These are phyloP conservation scores for Tragelaphus scriptus DNA, from an alignment of 2,113 vertebrate species.

Conservation along the genomic window DNA sequence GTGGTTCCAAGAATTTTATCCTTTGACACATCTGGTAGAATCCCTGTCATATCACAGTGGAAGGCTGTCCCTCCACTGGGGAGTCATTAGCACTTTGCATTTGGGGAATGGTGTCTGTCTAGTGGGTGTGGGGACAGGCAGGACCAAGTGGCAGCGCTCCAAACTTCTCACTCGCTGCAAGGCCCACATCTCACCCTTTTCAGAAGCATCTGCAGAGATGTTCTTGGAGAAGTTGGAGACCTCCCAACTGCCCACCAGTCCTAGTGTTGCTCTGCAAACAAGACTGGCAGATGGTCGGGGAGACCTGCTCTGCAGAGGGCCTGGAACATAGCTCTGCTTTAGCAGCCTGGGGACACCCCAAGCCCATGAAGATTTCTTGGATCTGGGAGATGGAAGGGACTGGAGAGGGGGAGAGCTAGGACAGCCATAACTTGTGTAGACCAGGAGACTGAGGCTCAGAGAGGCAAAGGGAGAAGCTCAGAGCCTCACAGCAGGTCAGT, in stretches of 20 bases:
- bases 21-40: not conserved
- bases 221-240: constrained; percentile 52
- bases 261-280: not conserved
- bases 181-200: constrained; percentile 71
- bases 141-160: constrained; percentile 35
- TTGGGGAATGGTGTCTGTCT: not conserved
- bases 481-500: not conserved
- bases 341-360: not conserved
- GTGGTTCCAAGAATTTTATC: not conserved
- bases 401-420: not conserved
- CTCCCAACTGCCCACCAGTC: constrained; percentile 56
- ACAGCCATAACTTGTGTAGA: not conserved
- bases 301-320: not conserved
- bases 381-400: not conserved
- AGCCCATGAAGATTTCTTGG: not conserved
- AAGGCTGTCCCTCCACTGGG: not conserved
- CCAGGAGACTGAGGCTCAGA: not conserved
- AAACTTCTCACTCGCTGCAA: constrained; percentile 52
- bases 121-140: constrained; percentile 23
- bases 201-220: constrained; percentile 56
- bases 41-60: not conserved
- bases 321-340: not conserved
- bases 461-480: not conserved
- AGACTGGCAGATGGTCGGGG: constrained; percentile 49
- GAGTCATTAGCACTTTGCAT: not conserved